Evolutionary conservation across 2,113 vertebrate species (phyloP), one percentile per base, ranked within the genome.

Genomic region (Etheostoma spectabile): DNA sequence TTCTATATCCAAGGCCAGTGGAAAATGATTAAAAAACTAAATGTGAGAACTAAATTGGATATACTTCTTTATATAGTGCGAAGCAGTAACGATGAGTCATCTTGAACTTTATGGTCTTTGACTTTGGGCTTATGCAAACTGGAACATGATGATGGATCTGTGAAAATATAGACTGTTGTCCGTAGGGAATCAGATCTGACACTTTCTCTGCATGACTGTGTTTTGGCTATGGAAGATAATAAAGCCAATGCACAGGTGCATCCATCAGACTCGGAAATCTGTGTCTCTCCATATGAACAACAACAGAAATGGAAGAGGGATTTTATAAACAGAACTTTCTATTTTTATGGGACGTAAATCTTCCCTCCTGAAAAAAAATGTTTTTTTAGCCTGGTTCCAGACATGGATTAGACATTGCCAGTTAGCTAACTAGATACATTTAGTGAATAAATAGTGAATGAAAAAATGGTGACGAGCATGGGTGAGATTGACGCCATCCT

Each of bases 71-170:
- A 53, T 66, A 51, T 64, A 11, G 60, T 53, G 14, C 2, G 61
- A 61, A 71, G 49, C 70, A 80, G 60, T 69, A 66, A 48, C 24
- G 69, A 68, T 93, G 87, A 91, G 63, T 92, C 87, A 92, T 84
- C 61, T 62, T 45, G 66, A 83, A 77, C 63, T 30, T 14, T 21
- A 2, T 35, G 42, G 60, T 71, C 62, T 62, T 64, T 79, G 66
- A 79, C 83, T 82, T 83, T 3, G 74, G 74, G 73, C 70, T 52
- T 72, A 70, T 48, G 64, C 65, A 87, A 87, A 86, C 63, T 56
- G 27, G 59, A 88, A 80, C 48, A 74, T 57, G 65, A 63, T 63
- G 74, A 57, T 22, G 63, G 74, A 73, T 86, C 82, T 79, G 86
- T 87, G 82, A 80, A 84, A 79, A 79, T 76, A 80, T 65, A 71